Base-by-base conservation (phyloP, 2,888 invertebrate species). In the Endotricha flammealis region DNA sequence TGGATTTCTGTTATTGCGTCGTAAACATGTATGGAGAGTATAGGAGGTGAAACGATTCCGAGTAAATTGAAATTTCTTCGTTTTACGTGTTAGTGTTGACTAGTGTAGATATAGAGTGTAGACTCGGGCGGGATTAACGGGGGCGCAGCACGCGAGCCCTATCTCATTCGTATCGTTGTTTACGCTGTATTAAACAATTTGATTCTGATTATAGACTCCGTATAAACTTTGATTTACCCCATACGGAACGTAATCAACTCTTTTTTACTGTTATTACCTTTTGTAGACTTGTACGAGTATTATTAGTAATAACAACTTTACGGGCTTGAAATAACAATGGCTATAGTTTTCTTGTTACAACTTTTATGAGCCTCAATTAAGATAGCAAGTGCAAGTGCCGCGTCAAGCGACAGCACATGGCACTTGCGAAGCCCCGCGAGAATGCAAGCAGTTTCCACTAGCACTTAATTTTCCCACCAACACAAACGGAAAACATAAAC, bases 401-500 rank as follows among this genome's bases (percentile, higher is more conserved):
- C 25, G 6, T 57, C 54, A 59, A 60, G 57, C 55, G 56, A 49
- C 56, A 44, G 59, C 65, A 57, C 64, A 62, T 50, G 68, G 57
- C 63, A 62, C 60, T 66, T 60, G 49, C 58, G 64, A 64, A 66
- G 66, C 65, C 66, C 56, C 57, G 44, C 62, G 64, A 74, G 76
- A 77, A 74, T 69, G 73, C 74, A 61, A 73, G 64, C 69, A 73
- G 73, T 77, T 78, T 71, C 74, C 59, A 75, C 77, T 72, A 78
- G 65, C 77, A 80, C 78, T 82, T 82, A 82, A 82, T 85, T 81
- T 74, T 64, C 66, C 65, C 66, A 74, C 73, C 65, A 78, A 76
- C 78, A 83, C 78, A 83, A 86, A 83, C 87, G 86, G 87, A 87
- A 87, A 86, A 77, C 87, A 86, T 86, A 87, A 87, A 80, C 83